These are phyloP conservation scores for Leptinotarsa undecemlineata DNA, from an alignment of 1,140 invertebrate genomes.

Conservation along the genomic window DNA sequence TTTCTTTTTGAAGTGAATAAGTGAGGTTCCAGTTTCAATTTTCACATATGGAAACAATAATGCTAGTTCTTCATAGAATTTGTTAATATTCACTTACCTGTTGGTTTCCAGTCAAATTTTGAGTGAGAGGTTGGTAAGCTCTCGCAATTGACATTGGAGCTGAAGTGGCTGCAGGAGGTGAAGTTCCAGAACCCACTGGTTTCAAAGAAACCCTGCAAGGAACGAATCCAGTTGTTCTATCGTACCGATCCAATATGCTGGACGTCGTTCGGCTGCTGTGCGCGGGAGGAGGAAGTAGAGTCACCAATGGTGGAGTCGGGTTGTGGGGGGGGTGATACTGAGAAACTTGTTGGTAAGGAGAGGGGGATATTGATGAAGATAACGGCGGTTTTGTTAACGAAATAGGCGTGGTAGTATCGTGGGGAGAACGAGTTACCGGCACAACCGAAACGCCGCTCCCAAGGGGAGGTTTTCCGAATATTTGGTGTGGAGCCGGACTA, in stretches of 20 bases:
- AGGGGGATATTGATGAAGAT: constrained; percentile 64
- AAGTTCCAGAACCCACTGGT: constrained; percentile 53
- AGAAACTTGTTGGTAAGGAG: constrained; percentile 64
- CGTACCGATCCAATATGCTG: constrained; percentile 25
- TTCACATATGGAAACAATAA: no score
- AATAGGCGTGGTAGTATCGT: constrained; percentile 39
- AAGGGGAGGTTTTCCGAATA: constrained; percentile 73
- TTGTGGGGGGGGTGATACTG: constrained; percentile 59
- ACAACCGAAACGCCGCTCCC: constrained; percentile 64
- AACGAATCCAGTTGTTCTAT: constrained; percentile 37
- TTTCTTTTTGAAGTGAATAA: no score
- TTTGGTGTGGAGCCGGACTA: constrained; percentile 77
- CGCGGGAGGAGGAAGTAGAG: constrained; percentile 61
- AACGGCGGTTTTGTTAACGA: constrained; percentile 57
- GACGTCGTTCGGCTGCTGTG: constrained; percentile 57
- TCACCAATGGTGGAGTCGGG: constrained; percentile 49
- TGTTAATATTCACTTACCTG: constrained; percentile 43
- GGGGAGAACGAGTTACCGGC: constrained; percentile 59
- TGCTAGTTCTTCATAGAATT: no score
- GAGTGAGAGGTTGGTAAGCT: constrained; percentile 56
- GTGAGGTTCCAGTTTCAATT: no score
- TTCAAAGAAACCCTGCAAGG: constrained; percentile 57
- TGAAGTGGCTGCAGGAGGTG: constrained; percentile 59
- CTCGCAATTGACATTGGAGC: constrained; percentile 58
- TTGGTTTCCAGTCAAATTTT: constrained; percentile 53